These are phyloP conservation scores for Emys orbicularis DNA, from an alignment of 2,797 vertebrate genomes.

Conservation along the genomic window DNA sequence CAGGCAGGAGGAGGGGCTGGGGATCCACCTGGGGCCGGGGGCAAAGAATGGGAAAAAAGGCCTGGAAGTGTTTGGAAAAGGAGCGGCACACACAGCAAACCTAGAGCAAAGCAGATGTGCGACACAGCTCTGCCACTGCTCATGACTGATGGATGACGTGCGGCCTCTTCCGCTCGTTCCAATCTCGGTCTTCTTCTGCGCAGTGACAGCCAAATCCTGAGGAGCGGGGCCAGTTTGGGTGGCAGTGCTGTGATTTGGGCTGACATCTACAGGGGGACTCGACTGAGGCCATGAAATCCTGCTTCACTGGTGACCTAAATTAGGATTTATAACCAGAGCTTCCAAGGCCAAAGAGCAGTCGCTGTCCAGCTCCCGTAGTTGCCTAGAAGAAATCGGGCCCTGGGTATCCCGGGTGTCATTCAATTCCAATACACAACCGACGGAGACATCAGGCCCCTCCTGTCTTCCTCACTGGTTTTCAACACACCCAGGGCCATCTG, in stretches of 20 bases:
- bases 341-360: background rate
- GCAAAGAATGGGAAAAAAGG: background rate
- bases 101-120: rapidly evolving
- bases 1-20: background rate
- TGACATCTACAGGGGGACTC: background rate
- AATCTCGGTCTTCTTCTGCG: background rate
- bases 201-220: background rate
- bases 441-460: background rate
- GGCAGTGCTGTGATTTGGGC: background rate
- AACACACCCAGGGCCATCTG: background rate
- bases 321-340: background rate
- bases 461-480: background rate
- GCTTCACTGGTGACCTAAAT: background rate
- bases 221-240: background rate
- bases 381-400: background rate
- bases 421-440: background rate
- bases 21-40: background rate
- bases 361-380: background rate
- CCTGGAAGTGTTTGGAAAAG: background rate
- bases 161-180: background rate
- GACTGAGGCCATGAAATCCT: background rate
- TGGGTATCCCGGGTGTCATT: background rate
- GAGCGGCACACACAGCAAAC: rapidly evolving
- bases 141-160: background rate
- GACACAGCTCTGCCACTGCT: background rate